A percentile compares a stretch with the other conserved stretches of the same genome.
Conservation (phyloP, 1,140 invertebrate species). For the Scaptomyza hsui region DNA sequence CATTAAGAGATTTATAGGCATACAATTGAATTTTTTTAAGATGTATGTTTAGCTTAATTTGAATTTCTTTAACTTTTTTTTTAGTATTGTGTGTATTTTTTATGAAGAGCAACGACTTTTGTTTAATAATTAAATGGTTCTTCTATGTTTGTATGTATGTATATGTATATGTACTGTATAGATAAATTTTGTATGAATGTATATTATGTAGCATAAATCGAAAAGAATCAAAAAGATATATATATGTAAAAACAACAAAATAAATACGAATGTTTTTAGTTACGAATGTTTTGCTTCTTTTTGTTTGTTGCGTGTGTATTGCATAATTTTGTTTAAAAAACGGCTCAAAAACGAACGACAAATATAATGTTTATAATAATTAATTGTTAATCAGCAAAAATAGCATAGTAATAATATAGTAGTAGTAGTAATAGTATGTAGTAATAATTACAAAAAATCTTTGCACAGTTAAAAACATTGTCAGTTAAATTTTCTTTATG, state of each 20-base stretch:
- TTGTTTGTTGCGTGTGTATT: conserved; percentile 29
- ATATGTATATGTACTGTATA: conserved; percentile 55
- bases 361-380: conserved; percentile 68
- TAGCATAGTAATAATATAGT: conserved; percentile 66
- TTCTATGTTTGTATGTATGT: conserved; percentile 44
- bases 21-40: conserved; percentile 66
- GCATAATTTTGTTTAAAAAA: conserved; percentile 58
- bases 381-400: conserved; percentile 75
- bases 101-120: conserved; percentile 50
- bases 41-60: conserved; percentile 72
- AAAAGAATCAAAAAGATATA: conserved; percentile 57
- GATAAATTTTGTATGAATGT: conserved; percentile 16
- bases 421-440: conserved; percentile 74
- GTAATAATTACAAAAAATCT: conserved; percentile 78
- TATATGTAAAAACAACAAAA: conserved; percentile 29
- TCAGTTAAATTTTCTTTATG: conserved; percentile 41
- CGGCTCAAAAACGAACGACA: conserved; percentile 78
- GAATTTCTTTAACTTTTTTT: conserved; percentile 54
- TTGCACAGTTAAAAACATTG: conserved; percentile 70
- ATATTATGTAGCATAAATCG: conserved; percentile 45
- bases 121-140: conserved; percentile 25
- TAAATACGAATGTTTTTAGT: conserved; percentile 80
- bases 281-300: conserved; percentile 64
- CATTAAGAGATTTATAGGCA: conserved; percentile 52
- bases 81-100: conserved; percentile 2